phyloP scores from a whole-genome alignment of 2,113 vertebrate genomes.

The Podarcis raffonei region DNA sequence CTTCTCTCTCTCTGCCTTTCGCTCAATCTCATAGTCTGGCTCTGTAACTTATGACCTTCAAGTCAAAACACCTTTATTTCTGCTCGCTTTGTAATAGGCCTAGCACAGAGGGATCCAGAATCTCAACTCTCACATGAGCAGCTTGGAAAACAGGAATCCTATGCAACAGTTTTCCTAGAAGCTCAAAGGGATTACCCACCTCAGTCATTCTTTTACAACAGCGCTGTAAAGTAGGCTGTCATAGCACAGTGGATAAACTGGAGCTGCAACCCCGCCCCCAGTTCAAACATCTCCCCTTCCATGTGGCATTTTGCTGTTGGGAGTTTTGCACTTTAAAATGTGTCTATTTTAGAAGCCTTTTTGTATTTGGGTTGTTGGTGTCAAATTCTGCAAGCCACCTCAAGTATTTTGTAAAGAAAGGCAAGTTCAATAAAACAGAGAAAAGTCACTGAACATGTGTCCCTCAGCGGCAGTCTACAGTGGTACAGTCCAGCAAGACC shows the following conservation, averaged over 20 bases:
- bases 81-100: conserved; percentile 32
- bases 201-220: background rate
- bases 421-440: too few species aligned
- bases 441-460: too few species aligned
- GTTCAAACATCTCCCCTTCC: background rate
- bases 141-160: background rate
- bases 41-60: conserved; percentile 58
- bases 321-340: background rate
- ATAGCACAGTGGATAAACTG: too few species aligned
- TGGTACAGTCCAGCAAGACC: background rate
- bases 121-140: background rate
- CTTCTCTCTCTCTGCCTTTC: background rate
- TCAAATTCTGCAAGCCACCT: background rate
- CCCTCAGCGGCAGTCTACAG: background rate
- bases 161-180: background rate
- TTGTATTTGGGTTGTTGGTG: background rate
- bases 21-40: conserved; percentile 7
- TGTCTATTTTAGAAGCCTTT: background rate
- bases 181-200: background rate
- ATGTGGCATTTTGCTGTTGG: background rate
- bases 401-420: too few species aligned
- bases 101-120: conserved; percentile 39
- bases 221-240: background rate
- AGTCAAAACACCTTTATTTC: conserved; percentile 39
- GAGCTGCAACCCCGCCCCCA: background rate